Evolutionary conservation across 2,888 invertebrate species (phyloP).

Genomic region (Drosophila birchii): DNA sequence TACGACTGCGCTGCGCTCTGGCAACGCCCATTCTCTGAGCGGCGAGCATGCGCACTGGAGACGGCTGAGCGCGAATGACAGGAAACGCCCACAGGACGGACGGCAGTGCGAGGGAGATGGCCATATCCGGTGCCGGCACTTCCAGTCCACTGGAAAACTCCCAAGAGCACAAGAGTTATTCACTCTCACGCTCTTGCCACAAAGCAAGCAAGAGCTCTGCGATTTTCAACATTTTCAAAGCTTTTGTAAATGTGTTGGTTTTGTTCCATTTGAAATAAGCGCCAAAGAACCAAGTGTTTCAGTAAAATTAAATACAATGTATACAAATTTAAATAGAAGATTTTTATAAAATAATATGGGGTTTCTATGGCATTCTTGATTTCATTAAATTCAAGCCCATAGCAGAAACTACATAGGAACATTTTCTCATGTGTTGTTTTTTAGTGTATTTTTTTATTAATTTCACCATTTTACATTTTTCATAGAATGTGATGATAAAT

Average conservation of each 20-base stretch:
- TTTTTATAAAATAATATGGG: background rate
- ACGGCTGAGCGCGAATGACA: slow-evolving; percentile 42
- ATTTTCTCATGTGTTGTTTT: background rate
- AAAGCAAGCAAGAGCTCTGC: slow-evolving; percentile 1
- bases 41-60: slow-evolving; percentile 67
- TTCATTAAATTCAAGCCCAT: background rate
- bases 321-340: background rate
- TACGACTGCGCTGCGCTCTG: slow-evolving; percentile 72
- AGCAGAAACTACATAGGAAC: too few relatives aligned
- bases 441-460: background rate
- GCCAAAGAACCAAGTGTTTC: slow-evolving; percentile 23
- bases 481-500: too few relatives aligned
- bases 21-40: slow-evolving; percentile 79
- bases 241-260: slow-evolving; percentile 42
- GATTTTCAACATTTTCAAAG: slow-evolving; percentile 49
- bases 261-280: slow-evolving; percentile 38
- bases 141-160: slow-evolving; percentile 40
- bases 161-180: slow-evolving; percentile 7
- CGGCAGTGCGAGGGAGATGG: slow-evolving; percentile 42
- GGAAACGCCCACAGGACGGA: slow-evolving; percentile 61
- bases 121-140: slow-evolving; percentile 25
- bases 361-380: background rate
- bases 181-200: slow-evolving; percentile 14
- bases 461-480: too few relatives aligned
- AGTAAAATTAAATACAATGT: background rate